Conservation (phyloP, 2,113 vertebrate genomes). For the Paramormyrops kingsleyae region DNA sequence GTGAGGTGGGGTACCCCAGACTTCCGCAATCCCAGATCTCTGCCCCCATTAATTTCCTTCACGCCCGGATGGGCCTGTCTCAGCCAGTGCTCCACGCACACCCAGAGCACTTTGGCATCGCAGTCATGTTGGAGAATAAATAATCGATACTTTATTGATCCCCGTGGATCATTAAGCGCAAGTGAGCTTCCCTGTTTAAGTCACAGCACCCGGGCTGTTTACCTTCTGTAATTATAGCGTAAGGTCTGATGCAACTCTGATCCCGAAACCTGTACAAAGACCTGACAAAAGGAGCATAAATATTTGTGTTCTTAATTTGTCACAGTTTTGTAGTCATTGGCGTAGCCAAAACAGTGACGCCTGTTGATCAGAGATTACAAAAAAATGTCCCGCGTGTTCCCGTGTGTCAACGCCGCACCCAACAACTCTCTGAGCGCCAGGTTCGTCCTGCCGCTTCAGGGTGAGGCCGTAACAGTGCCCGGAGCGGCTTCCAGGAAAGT, state of each 20-base stretch:
- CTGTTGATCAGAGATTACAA: neutral
- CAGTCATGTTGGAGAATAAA: neutral
- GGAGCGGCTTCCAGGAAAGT: neutral
- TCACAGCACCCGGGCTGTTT: neutral
- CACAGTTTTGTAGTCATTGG: neutral
- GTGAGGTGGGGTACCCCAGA: neutral
- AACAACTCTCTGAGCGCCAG: neutral
- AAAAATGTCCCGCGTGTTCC: neutral
- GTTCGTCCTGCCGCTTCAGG: neutral
- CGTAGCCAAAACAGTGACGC: neutral
- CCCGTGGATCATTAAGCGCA: neutral
- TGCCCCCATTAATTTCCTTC: neutral
- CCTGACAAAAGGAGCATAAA: neutral
- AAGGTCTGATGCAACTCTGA: neutral
- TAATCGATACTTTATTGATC: no score
- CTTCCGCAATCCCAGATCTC: neutral
- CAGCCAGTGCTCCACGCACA: neutral
- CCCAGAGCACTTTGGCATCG: neutral
- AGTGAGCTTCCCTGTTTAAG: neutral
- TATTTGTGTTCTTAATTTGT: neutral
- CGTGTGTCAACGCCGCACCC: neutral
- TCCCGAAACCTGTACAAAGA: neutral
- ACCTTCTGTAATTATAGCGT: neutral
- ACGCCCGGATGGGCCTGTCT: neutral
- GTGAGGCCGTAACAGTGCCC: neutral